Conservation (phyloP, 2,797 vertebrate species). For the Notamacropus eugenii region DNA sequence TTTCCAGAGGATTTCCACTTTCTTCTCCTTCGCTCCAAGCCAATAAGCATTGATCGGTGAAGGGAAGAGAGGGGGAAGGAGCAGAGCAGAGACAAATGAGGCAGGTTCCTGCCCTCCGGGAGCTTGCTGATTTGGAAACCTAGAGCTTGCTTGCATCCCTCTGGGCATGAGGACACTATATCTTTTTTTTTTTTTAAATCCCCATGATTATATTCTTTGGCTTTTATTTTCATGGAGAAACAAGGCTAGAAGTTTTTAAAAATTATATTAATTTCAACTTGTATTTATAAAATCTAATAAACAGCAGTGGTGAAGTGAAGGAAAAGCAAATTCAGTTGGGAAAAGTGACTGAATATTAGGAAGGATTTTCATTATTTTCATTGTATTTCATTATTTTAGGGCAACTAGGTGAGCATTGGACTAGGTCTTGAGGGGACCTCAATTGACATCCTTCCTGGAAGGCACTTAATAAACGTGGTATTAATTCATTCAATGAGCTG, state of each 20-base stretch:
- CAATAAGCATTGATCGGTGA: background rate
- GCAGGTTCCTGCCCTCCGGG: background rate
- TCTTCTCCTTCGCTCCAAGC: background rate
- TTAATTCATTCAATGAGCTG: background rate
- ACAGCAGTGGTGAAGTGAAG: background rate
- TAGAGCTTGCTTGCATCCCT: background rate
- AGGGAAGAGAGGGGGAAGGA: background rate
- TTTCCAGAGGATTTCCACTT: constrained; percentile 76
- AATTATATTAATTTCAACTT: background rate
- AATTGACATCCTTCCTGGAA: background rate
- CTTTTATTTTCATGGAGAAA: background rate
- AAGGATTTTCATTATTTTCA: background rate
- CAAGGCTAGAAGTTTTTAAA: background rate
- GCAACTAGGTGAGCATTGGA: background rate
- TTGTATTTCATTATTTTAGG: background rate
- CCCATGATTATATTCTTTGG: background rate
- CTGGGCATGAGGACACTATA: background rate
- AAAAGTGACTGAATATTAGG: background rate
- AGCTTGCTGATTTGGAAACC: background rate
- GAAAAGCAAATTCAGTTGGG: background rate
- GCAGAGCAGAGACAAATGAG: background rate
- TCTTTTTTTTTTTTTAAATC: background rate
- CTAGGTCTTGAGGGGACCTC: background rate
- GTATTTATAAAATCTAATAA: background rate
- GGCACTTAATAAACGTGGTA: background rate